Percentiles rank a stretch among this genome's conserved stretches.
These are phyloP conservation scores for Hydraecia micacea DNA, from an alignment of 2,888 invertebrate species.

Conservation along the genomic window DNA sequence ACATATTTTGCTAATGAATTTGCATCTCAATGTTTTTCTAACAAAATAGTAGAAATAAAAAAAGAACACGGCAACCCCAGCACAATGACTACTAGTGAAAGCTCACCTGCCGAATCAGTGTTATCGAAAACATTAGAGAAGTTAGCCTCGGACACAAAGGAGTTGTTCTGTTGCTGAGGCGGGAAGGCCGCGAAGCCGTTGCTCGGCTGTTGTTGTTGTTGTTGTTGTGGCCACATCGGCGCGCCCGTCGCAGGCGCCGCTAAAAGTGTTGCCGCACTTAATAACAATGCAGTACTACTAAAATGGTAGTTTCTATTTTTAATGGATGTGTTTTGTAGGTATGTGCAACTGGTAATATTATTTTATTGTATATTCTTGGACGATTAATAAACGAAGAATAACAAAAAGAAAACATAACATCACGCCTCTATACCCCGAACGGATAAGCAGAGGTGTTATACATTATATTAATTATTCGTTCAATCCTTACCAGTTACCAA, in stretches of 20 bases:
- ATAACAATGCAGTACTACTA: slow-evolving; percentile 67
- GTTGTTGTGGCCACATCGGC: slow-evolving; percentile 73
- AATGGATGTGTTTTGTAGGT: neutral
- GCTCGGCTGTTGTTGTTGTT: slow-evolving; percentile 75
- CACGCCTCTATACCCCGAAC: neutral
- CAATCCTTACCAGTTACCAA: slow-evolving; percentile 13
- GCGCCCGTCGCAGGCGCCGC: slow-evolving; percentile 65
- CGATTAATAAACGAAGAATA: neutral
- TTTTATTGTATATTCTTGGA: neutral
- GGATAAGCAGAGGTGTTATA: neutral
- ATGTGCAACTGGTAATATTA: slow-evolving; percentile 19
- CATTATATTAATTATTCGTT: neutral
- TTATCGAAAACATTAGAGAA: slow-evolving; percentile 97
- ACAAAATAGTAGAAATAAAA: slow-evolving; percentile 35
- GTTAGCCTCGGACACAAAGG: slow-evolving; percentile 96
- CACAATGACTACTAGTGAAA: slow-evolving; percentile 69
- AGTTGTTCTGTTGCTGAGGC: slow-evolving; percentile 78
- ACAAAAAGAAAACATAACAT: neutral
- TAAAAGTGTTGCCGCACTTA: slow-evolving; percentile 66
- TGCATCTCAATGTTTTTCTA: slow-evolving; percentile 5
- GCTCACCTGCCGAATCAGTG: slow-evolving; percentile 92
- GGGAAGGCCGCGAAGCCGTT: slow-evolving; percentile 80
- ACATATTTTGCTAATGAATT: neutral
- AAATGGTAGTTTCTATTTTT: slow-evolving; percentile 33
- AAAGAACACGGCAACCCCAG: slow-evolving; percentile 65